Base-by-base conservation (phyloP, 2,113 vertebrate genomes). In the Melospiza melodia region DNA sequence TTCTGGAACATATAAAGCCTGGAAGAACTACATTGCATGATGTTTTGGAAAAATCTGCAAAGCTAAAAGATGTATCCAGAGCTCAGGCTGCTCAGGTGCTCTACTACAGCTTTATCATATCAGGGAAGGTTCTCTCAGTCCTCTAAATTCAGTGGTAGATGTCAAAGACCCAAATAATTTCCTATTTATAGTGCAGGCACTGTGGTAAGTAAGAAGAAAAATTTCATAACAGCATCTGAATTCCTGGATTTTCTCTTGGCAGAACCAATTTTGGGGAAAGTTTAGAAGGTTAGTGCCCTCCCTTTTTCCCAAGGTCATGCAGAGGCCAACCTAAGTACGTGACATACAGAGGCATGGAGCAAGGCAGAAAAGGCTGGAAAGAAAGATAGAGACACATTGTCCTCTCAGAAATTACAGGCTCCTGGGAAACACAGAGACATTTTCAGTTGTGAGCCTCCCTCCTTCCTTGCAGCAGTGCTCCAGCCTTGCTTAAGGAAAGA, bases 241-340 rank as follows among this genome's bases (percentile, higher is more conserved):
- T 71, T 73, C 87, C 75, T 84, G 57, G n/a, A 88, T 92, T 90
- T 95, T 86, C 18, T 86, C 68, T 72, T 81, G 69, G 54, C 69
- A 90, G 28, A 84, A 54, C 8, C 23, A n/a, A 84, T 72, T 39
- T 91, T 68, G 52, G 25, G 39, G 19, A 54, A 69, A 83, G 44
- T 83, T 84, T 71, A 79, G 33, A 66, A 65, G 27, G 25, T 58
- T 51, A 65, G 31, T 24, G 19, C 4, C 46, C 31, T 80, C 27
- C 37, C 31, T 72, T 67, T 85, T 83, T 57, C 65, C 61, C 72
- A 91, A 82, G 87, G 79, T 90, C 78, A 95, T 2, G 1, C 3
- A 5, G 72, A 89, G 84, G 93, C 15, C 77, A 93, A 7, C 15
- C 37, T 81, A 84, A 78, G 48, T 48, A 88, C 1, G 1, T 67